Conservation (phyloP, 1,140 invertebrate species). For the Xylocopa sonorina region DNA sequence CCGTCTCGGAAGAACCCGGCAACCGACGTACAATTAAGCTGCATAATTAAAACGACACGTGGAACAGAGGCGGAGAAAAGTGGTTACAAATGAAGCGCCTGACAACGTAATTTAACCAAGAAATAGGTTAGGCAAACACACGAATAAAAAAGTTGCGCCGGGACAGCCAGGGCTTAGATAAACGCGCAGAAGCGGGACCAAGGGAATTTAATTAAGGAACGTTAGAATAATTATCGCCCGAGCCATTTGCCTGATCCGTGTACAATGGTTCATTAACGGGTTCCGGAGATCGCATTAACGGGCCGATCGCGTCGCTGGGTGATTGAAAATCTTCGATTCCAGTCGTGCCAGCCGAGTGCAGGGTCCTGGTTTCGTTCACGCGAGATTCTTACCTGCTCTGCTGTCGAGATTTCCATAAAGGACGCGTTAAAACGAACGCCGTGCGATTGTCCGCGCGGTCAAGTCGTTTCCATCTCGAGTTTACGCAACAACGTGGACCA, state of each 20-base stretch:
- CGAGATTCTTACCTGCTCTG: not conserved
- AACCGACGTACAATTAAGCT: too few species aligned
- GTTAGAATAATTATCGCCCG: not conserved
- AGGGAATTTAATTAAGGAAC: not conserved
- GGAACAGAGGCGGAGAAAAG: not conserved
- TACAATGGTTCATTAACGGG: not conserved
- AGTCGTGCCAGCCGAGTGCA: too few species aligned
- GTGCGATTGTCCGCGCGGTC: not conserved
- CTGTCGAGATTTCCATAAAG: not conserved
- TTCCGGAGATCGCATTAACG: not conserved
- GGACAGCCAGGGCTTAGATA: not conserved
- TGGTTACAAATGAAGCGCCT: not conserved
- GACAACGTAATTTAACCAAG: not conserved
- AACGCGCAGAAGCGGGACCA: not conserved
- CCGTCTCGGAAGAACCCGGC: not conserved
- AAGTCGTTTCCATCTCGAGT: not conserved
- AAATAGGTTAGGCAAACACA: not conserved
- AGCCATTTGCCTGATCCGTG: not conserved
- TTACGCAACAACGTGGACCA: not conserved
- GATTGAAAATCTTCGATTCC: not conserved
- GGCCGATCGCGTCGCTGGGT: not conserved
- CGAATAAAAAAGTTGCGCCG: not conserved
- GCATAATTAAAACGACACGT: not conserved
- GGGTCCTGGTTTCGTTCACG: not conserved
- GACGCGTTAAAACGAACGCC: not conserved